These are phyloP conservation scores for Channa striata DNA, from an alignment of 2,797 vertebrate genomes.

Conservation along the genomic window DNA sequence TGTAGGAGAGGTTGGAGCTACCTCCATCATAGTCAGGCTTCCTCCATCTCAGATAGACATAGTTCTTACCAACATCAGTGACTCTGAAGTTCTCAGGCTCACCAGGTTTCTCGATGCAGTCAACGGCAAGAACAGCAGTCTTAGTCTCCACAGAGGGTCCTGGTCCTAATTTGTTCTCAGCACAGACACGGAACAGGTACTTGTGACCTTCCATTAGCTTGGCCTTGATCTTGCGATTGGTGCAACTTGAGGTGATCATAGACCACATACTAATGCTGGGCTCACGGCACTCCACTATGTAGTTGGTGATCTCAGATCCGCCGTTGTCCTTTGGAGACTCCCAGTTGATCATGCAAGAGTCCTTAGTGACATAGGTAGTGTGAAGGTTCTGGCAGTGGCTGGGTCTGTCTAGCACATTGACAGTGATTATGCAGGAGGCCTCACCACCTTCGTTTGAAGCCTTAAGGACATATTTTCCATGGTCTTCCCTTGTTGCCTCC, in stretches of 20 bases:
- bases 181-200: slow-evolving; percentile 97
- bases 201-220: slow-evolving; percentile 94
- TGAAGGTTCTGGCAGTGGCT: slow-evolving; percentile 95
- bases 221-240: slow-evolving; percentile 94
- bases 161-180: slow-evolving; percentile 96
- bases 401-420: slow-evolving; percentile 98
- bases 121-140: slow-evolving; percentile 92
- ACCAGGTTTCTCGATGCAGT: slow-evolving; percentile 95
- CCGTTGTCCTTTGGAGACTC: slow-evolving; percentile 96
- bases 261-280: slow-evolving; percentile 95
- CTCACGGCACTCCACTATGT: slow-evolving; percentile 97
- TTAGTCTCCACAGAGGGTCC: slow-evolving; percentile 94
- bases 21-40: slow-evolving; percentile 97
- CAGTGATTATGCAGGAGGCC: slow-evolving; percentile 91
- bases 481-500: slow-evolving; percentile 92
- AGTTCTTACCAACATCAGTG: slow-evolving; percentile 94
- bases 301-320: slow-evolving; percentile 98
- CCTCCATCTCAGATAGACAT: slow-evolving; percentile 95
- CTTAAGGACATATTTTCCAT: slow-evolving; percentile 94
- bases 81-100: slow-evolving; percentile 97
- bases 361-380: slow-evolving; percentile 90
- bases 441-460: slow-evolving; percentile 96
- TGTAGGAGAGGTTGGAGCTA: slow-evolving; percentile 94
- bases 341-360: slow-evolving; percentile 95
- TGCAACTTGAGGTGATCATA: slow-evolving; percentile 93